These are phyloP conservation scores for Poeciliopsis paucimaculata DNA, from an alignment of 2,797 vertebrate species.

Conservation along the genomic window DNA sequence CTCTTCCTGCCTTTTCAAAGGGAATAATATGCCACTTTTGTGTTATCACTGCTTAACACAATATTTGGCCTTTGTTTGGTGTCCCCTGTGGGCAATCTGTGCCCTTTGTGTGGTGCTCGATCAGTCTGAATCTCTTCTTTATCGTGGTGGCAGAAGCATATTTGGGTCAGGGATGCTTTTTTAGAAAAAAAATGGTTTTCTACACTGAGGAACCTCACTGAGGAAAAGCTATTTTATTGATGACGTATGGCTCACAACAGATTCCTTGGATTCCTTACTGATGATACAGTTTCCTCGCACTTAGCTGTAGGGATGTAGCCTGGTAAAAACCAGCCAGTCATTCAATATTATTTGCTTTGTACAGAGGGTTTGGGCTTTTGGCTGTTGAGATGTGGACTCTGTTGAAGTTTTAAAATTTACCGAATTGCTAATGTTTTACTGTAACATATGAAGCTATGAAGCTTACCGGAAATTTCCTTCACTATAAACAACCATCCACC, in stretches of 20 bases:
- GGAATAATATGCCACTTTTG: background rate
- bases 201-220: background rate
- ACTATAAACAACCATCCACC: too few species aligned
- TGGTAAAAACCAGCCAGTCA: too few species aligned
- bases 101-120: background rate
- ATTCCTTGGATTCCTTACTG: background rate
- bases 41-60: background rate
- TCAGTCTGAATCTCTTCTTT: background rate
- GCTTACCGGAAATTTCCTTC: too few species aligned
- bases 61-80: background rate
- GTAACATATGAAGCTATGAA: too few species aligned
- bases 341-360: too few species aligned
- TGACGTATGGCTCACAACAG: background rate
- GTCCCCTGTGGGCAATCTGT: background rate
- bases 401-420: too few species aligned
- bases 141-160: background rate
- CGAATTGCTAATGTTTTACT: too few species aligned
- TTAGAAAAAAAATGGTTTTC: too few species aligned
- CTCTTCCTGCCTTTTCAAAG: background rate
- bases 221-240: background rate
- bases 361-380: too few species aligned
- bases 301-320: background rate
- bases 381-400: too few species aligned
- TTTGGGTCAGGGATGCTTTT: background rate
- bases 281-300: background rate